Evolutionary conservation across 2,113 vertebrate species (phyloP).

Genomic region (Nibea albiflora): DNA sequence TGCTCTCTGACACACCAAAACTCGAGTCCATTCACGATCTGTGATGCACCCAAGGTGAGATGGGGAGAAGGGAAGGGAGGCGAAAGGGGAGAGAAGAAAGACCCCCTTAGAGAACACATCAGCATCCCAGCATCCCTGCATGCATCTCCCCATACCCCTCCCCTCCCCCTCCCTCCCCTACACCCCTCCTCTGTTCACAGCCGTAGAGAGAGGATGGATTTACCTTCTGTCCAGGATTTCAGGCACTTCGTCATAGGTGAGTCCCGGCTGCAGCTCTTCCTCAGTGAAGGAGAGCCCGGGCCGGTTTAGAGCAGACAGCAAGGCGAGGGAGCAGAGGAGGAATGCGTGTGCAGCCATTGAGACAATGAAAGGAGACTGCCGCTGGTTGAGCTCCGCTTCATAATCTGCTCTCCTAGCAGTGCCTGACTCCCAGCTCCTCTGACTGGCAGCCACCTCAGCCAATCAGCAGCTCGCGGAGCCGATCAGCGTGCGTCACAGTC

Average conservation of each 20-base stretch:
- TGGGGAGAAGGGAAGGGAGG: neutral
- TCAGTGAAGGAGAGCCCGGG: conserved; percentile 72
- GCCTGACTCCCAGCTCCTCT: conserved; percentile 76
- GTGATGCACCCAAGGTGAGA: conserved; percentile 54
- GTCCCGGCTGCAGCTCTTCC: conserved; percentile 70
- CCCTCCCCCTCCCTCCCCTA: neutral
- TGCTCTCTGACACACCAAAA: conserved; percentile 27
- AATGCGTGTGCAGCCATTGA: conserved; percentile 86
- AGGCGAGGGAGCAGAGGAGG: conserved; percentile 79
- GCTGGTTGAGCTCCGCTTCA: conserved; percentile 83
- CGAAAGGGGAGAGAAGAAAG: conserved; percentile 35
- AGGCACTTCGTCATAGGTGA: conserved; percentile 85
- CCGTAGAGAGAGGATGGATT: conserved; percentile 63
- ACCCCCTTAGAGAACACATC: conserved; percentile 61
- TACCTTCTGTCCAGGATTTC: conserved; percentile 86
- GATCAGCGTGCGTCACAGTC: conserved; percentile 82
- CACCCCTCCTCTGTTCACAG: conserved; percentile 55
- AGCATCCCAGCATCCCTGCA: conserved; percentile 74
- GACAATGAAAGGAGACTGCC: conserved; percentile 83
- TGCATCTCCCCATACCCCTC: conserved; percentile 54
- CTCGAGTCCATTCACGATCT: conserved; percentile 5
- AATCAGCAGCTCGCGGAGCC: conserved; percentile 70
- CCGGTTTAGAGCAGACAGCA: conserved; percentile 78
- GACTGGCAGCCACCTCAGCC: conserved; percentile 75
- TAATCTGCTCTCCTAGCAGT: conserved; percentile 85